Base-by-base conservation (phyloP, 2,888 invertebrate species). In the Hanleya hanleyi region DNA sequence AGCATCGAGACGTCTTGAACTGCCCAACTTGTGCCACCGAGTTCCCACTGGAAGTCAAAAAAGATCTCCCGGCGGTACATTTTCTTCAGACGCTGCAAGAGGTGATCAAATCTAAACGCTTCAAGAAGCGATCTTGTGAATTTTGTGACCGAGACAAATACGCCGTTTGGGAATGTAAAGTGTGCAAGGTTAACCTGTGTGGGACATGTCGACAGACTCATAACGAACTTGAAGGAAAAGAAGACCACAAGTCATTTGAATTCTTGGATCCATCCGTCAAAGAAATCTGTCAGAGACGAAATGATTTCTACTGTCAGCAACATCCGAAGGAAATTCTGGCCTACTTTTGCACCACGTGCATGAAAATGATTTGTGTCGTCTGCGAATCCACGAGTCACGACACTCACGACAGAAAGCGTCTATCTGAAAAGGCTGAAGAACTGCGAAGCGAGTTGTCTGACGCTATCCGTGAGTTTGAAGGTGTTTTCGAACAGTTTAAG, bases 31-130 rank as follows among this genome's bases (percentile, higher is more conserved):
- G 57, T 29, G 4, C 4, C 22, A 57, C 57, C 4, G 57, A 4
- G 3, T 15, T 57, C 7, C 15, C 29, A 4, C 9, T 2, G 18
- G 57, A 57, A 18, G 29, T 29, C 5, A 57, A 15, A 15, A 1
- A 57, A 29, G 15, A 18, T 15, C 32, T 26, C 15, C 57, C 57
- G 18, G 22, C 18, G 22, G 57, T 57, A 1, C 57, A 57, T 12
- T 57, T 57, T 26, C 57, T 57, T 4, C 57, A 57, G 26, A 57
- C 57, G 15, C 57, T 57, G 18, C 57, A 57, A 57, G 57, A 57
- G 22, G 57, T 57, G 15, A 57, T 57, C 32, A 57, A 57, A 57
- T 57, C 57, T 57, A 57, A 57, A 29, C 57, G 57, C 18, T 57
- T 57, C 32, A 32, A 57, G 9, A 22, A 9, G 4, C 22, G 26